Evolutionary conservation across 2,888 invertebrate genomes (phyloP), one percentile per base, ranked within the genome.

Genomic region (Xestoiulus laeticollis): DNA sequence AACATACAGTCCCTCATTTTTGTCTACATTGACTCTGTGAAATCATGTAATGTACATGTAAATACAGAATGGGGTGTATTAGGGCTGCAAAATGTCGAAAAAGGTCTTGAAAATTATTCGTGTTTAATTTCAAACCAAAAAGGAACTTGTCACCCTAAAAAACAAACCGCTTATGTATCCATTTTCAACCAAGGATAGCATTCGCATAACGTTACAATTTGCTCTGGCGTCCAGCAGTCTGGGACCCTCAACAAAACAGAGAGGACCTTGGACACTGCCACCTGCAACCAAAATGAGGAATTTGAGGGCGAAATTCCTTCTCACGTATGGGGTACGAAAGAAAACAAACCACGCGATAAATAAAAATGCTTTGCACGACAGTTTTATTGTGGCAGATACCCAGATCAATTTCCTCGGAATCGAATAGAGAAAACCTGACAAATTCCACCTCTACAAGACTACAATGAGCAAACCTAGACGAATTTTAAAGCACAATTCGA

Each of bases 211-310:
- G 26, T 68, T 68, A 68, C 68, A 22, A 68, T 26, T 33, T 8
- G 26, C 5, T 16, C 16, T 84, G 84, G 84, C 84, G 84, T 84
- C 84, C 84, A 84, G 84, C 84, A 84, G 84, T 84, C 84, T 84
- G 84, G 38, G 38, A 84, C 84, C 33, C 43, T 84, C 43, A 33
- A 32, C 83, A 3, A 83, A 30, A 10, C 32, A 33, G 32, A 8
- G 12, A 84, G 43, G 33, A 19, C 33, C 84, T 22, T 84, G 84
- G 19, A 33, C 14, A 26, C 19, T 33, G 14, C 33, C 43, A 38
- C 38, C 84, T 84, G 38, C 43, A 22, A 84, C 84, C 19, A 12
- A 32, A 6, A 83, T 22, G n/a, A 16, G 33, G 4, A 32, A 84
- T 16, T 26, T 19, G 5, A 8, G 43, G 12, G 26, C 22, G 26